A percentile compares a stretch with the other conserved stretches of the same genome.
phyloP scores from a whole-genome alignment of 2,797 vertebrate species.

The Chlorospingus flavigularis region DNA sequence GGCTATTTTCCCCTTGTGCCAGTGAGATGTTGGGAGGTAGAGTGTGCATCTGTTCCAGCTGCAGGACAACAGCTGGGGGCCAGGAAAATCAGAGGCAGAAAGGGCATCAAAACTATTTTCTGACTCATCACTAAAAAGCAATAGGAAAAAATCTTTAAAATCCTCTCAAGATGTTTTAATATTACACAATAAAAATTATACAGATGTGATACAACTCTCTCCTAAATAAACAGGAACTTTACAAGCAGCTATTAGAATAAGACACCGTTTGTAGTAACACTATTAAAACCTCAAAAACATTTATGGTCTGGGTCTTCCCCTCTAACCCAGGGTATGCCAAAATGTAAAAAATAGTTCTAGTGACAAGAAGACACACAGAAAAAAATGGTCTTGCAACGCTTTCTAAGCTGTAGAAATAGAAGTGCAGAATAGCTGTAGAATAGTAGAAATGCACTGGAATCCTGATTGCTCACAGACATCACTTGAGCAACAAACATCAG shows the following conservation, averaged over 20 bases:
- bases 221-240: background rate
- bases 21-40: background rate
- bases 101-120: background rate
- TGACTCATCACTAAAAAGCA: conserved; percentile 4
- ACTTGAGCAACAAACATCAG: background rate
- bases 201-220: background rate
- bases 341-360: background rate
- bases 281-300: background rate
- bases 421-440: background rate
- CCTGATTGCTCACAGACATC: background rate
- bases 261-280: background rate
- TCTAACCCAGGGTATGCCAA: background rate
- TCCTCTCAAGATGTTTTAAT: background rate
- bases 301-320: background rate
- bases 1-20: background rate
- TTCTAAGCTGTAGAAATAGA: background rate
- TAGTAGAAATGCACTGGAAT: background rate
- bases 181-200: background rate
- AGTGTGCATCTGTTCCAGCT: background rate
- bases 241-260: background rate
- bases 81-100: background rate
- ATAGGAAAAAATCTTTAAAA: background rate
- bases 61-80: background rate
- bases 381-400: background rate
- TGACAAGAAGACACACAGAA: background rate